These are phyloP conservation scores for Lynx canadensis DNA, from an alignment of 2,113 vertebrate species.

Conservation along the genomic window DNA sequence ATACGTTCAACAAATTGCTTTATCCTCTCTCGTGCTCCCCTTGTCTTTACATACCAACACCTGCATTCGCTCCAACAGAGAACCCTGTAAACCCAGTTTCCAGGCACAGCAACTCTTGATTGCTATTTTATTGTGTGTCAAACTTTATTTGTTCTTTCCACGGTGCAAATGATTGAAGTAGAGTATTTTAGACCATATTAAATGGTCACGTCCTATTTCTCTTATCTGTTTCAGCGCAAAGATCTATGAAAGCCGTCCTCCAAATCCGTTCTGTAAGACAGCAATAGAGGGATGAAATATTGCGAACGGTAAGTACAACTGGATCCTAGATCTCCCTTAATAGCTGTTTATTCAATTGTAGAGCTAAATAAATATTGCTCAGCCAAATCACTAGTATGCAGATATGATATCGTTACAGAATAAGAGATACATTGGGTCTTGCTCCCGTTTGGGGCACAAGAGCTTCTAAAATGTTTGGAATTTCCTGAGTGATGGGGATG, in stretches of 20 bases:
- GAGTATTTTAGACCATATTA: neutral
- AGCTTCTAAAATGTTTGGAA: neutral
- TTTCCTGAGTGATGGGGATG: neutral
- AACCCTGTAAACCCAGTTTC: neutral
- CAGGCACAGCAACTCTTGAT: neutral
- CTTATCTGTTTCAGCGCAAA: neutral
- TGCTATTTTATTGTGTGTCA: neutral
- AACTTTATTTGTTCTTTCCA: neutral
- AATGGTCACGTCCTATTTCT: neutral
- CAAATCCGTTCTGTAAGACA: neutral
- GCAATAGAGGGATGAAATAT: neutral
- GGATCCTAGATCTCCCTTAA: neutral
- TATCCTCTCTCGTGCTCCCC: neutral
- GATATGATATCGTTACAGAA: neutral
- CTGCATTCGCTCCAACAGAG: neutral
- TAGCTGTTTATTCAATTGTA: neutral
- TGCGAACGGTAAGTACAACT: neutral
- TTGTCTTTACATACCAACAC: neutral
- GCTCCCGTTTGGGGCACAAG: fast-evolving
- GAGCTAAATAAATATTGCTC: neutral
- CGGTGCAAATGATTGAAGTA: neutral
- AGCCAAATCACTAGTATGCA: neutral
- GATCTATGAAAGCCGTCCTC: neutral
- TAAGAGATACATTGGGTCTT: neutral
- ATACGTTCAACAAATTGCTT: neutral